Percentiles rank a stretch among this genome's conserved stretches.
Conservation (phyloP, 53 echinoderm and acorn worm genomes). For the Luidia sarsii region DNA sequence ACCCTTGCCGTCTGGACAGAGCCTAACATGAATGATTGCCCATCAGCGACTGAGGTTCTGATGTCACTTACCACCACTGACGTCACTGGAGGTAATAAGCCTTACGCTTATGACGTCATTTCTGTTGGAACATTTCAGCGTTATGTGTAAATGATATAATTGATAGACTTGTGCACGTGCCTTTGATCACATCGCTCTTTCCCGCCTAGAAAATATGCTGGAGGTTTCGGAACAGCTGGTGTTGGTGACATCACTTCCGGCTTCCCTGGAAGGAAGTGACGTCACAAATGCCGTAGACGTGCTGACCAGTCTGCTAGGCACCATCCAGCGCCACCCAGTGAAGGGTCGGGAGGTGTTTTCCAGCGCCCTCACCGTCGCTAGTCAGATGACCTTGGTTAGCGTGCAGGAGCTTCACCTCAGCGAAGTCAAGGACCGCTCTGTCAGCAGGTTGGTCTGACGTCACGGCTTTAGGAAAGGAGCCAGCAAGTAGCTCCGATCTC, state of each 20-base stretch:
- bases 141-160: neutral
- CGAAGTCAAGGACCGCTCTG: slow-evolving; percentile 1
- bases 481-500: too few relatives aligned
- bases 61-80: slow-evolving; percentile 7
- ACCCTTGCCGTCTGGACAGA: slow-evolving; percentile 3
- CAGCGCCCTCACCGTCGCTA: slow-evolving; percentile 4
- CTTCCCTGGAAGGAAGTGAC: slow-evolving; percentile 44
- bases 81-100: slow-evolving; percentile 48
- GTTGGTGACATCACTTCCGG: slow-evolving; percentile 52
- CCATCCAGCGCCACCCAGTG: slow-evolving; percentile 5
- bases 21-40: slow-evolving; percentile 29
- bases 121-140: too few relatives aligned
- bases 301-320: neutral
- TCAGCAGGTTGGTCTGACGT: slow-evolving; percentile 18
- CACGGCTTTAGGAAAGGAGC: too few relatives aligned
- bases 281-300: slow-evolving; percentile 53
- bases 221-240: slow-evolving; percentile 44
- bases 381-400: slow-evolving; percentile 26
- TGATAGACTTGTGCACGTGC: neutral
- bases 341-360: slow-evolving; percentile 18
- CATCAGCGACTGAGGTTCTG: slow-evolving; percentile 32
- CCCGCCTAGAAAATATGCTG: slow-evolving; percentile 47
- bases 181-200: neutral
- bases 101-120: neutral
- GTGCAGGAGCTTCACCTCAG: slow-evolving; percentile 7